Conservation (phyloP, 2,113 vertebrate genomes). For the Chionis minor region DNA sequence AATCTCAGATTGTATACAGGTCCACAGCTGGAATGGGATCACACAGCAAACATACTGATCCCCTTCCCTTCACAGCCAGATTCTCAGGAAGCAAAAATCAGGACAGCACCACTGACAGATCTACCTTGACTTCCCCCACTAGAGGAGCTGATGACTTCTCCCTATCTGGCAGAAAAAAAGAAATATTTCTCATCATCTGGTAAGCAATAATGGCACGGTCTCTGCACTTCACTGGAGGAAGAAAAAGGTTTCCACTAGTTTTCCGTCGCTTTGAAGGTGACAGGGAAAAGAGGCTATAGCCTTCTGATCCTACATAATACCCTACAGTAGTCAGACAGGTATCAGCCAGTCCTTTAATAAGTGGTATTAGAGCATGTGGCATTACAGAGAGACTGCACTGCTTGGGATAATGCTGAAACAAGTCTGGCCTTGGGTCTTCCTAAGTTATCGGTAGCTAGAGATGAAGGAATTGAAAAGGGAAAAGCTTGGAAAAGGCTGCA, state of each 20-base stretch:
- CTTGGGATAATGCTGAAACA: not conserved
- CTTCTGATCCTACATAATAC: constrained; percentile 1
- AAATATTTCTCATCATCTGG: not conserved
- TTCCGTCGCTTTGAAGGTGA: constrained; percentile 1
- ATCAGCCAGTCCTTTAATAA: not conserved
- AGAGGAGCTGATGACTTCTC: not conserved
- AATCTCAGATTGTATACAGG: not conserved
- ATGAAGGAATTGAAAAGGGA: not conserved
- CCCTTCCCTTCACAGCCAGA: not conserved
- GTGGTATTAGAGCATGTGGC: not conserved
- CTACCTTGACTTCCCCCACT: not conserved
- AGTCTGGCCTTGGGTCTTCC: not conserved
- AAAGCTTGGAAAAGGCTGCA: not conserved
- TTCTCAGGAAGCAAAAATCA: not conserved
- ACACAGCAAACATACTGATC: not conserved
- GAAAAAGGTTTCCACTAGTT: not conserved
- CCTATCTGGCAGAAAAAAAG: not conserved
- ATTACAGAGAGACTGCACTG: not conserved
- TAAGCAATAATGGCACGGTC: not conserved
- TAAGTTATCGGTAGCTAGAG: not conserved
- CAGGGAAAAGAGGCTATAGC: not conserved
- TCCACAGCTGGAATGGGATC: not conserved
- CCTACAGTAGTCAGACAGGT: not conserved
- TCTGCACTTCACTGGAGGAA: not conserved
- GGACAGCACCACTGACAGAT: not conserved